Percentiles rank a stretch among this genome's conserved stretches.
Conservation (phyloP, 2,113 vertebrate species). For the Otis tarda region DNA sequence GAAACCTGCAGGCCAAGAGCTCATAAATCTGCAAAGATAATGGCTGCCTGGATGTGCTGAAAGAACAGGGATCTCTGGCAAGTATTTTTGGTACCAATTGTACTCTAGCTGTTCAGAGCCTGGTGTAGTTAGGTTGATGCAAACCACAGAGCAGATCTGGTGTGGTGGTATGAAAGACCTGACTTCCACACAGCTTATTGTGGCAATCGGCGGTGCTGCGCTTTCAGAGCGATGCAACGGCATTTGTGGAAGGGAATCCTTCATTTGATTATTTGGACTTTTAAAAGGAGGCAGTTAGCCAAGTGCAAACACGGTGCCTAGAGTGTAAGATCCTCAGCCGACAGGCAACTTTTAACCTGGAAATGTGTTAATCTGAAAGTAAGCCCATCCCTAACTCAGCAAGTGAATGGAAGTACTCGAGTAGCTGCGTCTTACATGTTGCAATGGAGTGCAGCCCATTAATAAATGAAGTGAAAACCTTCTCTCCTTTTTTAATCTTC, state of each 20-base stretch:
- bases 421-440: background rate
- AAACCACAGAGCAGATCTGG: background rate
- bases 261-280: background rate
- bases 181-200: background rate
- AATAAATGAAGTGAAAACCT: background rate
- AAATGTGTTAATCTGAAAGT: background rate
- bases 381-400: background rate
- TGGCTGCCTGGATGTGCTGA: background rate
- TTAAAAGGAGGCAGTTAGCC: background rate
- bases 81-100: background rate
- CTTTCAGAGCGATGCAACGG: background rate
- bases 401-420: background rate
- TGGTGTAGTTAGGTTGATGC: background rate
- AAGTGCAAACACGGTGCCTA: background rate
- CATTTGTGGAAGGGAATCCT: background rate
- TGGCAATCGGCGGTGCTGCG: rapidly evolving
- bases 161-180: background rate
- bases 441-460: too few species aligned
- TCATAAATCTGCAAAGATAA: background rate
- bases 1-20: background rate
- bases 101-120: background rate
- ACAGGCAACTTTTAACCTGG: background rate
- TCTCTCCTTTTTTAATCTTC: background rate
- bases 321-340: background rate
- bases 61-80: background rate